Conservation (phyloP, 2,888 invertebrate species). For the Danaus chrysippus region DNA sequence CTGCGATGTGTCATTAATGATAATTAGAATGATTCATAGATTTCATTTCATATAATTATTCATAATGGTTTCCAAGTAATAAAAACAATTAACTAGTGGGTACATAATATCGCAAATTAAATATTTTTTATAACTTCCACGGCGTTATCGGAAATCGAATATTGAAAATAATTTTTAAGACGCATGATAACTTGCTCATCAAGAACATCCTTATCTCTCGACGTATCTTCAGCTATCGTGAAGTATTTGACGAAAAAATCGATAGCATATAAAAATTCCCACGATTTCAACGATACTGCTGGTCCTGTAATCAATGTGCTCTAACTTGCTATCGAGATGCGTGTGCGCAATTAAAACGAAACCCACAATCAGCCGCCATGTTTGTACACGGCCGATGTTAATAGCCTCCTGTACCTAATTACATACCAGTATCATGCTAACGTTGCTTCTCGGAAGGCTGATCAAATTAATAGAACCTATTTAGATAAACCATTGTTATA, state of each 20-base stretch:
- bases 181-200: slow-evolving; percentile 8
- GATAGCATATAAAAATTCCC: slow-evolving; percentile 69
- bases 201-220: slow-evolving; percentile 20
- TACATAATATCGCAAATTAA: neutral
- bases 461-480: slow-evolving; percentile 75
- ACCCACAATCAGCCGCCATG: slow-evolving; percentile 78
- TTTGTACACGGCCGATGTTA: slow-evolving; percentile 79
- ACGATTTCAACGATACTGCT: slow-evolving; percentile 59
- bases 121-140: neutral
- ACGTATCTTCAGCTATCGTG: slow-evolving; percentile 34
- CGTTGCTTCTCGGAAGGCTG: slow-evolving; percentile 75
- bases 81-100: slow-evolving; percentile 14
- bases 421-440: slow-evolving; percentile 74
- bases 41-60: slow-evolving; percentile 43
- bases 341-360: slow-evolving; percentile 78
- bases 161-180: neutral
- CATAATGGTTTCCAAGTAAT: slow-evolving; percentile 25
- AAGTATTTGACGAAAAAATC: slow-evolving; percentile 50
- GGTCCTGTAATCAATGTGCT: slow-evolving; percentile 59
- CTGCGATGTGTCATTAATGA: slow-evolving; percentile 75
- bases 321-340: slow-evolving; percentile 70
- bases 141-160: neutral
- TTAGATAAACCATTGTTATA: slow-evolving; percentile 38
- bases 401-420: slow-evolving; percentile 72
- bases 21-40: slow-evolving; percentile 67